These are phyloP conservation scores for Acanthosepion esculentum DNA, from an alignment of 2,888 invertebrate genomes.

Conservation along the genomic window DNA sequence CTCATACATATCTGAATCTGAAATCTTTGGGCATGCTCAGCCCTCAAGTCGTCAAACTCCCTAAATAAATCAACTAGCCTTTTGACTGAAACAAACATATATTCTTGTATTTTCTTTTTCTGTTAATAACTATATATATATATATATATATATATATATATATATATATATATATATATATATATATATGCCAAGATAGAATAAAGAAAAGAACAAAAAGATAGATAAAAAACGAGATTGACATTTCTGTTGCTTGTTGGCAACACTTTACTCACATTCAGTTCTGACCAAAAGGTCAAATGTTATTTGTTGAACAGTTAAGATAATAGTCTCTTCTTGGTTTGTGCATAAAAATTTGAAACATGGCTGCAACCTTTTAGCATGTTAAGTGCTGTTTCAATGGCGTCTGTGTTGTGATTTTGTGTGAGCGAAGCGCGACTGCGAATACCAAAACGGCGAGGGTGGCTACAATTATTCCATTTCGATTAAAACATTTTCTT, in stretches of 20 bases:
- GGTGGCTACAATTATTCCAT: background rate
- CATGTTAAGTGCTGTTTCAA: background rate
- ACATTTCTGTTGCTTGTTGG: background rate
- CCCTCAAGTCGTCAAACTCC: no score
- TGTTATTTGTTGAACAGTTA: background rate
- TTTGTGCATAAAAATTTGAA: background rate
- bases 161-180: background rate
- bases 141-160: background rate
- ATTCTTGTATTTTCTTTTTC: no score
- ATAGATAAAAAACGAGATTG: background rate
- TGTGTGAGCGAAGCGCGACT: background rate
- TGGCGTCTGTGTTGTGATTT: background rate
- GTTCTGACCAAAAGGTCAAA: background rate
- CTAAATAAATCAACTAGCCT: no score
- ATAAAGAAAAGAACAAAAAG: background rate
- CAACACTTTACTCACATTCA: background rate
- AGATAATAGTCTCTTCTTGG: background rate
- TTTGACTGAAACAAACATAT: no score
- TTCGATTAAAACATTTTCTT: background rate
- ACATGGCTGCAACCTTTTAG: background rate
- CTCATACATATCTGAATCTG: no score
- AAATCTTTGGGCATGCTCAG: no score
- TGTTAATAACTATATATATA: no score
- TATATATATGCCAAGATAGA: background rate
- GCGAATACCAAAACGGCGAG: background rate